Evolutionary conservation across 2,113 vertebrate species (phyloP).

Genomic region (Leptodactylus fuscus): DNA sequence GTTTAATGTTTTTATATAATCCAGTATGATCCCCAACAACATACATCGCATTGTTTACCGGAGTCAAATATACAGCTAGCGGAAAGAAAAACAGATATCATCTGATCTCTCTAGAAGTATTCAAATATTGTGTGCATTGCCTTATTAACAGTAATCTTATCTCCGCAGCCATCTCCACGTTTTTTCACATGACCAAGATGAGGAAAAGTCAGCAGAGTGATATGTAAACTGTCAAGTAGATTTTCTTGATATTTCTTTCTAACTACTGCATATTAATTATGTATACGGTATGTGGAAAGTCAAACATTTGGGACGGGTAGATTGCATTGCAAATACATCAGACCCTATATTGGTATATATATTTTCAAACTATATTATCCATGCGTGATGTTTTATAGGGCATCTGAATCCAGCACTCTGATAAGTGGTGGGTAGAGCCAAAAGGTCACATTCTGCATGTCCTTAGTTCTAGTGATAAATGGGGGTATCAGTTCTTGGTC

Average conservation of each 20-base stretch:
- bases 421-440: neutral
- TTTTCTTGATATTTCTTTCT: neutral
- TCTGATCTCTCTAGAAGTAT: neutral
- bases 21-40: slow-evolving; percentile 10
- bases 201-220: slow-evolving; percentile 24
- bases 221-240: slow-evolving; percentile 28
- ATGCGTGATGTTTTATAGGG: neutral
- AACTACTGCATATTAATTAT: neutral
- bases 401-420: neutral
- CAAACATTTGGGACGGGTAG: neutral
- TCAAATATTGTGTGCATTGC: slow-evolving; percentile 11
- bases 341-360: neutral
- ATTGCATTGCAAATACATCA: neutral
- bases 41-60: neutral
- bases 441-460: neutral
- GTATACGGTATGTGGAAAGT: neutral
- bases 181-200: slow-evolving; percentile 30
- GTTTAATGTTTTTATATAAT: slow-evolving; percentile 40
- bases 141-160: slow-evolving; percentile 19
- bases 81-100: slow-evolving; percentile 11
- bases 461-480: neutral
- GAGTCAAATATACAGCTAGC: neutral
- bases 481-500: neutral
- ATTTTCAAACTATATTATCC: neutral
- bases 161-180: slow-evolving; percentile 3